Percentiles rank a stretch among this genome's conserved stretches.
Conservation (phyloP, 2,113 vertebrate species). For the Manacus vitellinus region DNA sequence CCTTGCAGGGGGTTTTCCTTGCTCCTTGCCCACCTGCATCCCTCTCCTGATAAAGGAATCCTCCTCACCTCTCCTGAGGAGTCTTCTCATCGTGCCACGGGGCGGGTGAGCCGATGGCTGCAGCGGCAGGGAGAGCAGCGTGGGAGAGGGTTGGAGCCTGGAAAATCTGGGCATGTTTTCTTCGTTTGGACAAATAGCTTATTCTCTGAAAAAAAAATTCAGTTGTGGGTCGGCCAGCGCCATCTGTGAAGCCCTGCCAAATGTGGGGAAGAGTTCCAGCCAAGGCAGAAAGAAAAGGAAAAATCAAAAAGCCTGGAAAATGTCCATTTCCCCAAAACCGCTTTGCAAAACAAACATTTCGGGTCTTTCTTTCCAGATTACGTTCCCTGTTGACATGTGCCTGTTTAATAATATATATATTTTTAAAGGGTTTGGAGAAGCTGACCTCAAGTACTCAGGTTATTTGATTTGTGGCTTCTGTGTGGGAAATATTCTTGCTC, state of each 20-base stretch:
- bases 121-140: background rate
- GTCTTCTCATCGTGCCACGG: background rate
- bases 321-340: background rate
- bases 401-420: background rate
- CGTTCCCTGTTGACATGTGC: background rate
- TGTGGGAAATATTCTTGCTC: background rate
- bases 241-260: conserved; percentile 61
- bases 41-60: background rate
- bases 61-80: background rate
- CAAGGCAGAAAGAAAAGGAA: conserved; percentile 41
- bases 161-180: conserved; percentile 61
- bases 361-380: conserved; percentile 34
- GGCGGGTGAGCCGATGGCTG: background rate
- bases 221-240: conserved; percentile 29
- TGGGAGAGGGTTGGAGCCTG: conserved; percentile 51
- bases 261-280: conserved; percentile 41
- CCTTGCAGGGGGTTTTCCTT: background rate
- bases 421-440: background rate
- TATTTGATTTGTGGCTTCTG: background rate
- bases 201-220: conserved; percentile 41
- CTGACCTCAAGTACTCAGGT: background rate
- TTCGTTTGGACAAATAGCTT: conserved; percentile 61
- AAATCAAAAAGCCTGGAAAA: conserved; percentile 52
- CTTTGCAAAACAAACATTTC: conserved; percentile 61
- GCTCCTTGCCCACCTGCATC: background rate